Base-by-base conservation (phyloP, 2,113 vertebrate species). In the Sorex fumeus region DNA sequence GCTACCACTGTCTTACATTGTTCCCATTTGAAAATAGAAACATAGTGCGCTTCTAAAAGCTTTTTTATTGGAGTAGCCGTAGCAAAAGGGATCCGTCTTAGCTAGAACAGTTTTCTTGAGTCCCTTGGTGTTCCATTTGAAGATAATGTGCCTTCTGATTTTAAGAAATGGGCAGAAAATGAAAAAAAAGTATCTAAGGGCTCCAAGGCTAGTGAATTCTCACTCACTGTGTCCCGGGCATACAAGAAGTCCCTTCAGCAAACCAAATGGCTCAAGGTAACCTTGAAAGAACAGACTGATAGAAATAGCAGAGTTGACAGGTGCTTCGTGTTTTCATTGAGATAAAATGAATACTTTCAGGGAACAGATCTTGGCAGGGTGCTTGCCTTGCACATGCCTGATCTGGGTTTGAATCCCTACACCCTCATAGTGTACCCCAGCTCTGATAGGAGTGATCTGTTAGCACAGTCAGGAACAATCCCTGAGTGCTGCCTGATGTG, bases 1-100 rank as follows among this genome's bases (percentile, higher is more conserved):
- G 1, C 36, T 32, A 32, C 18, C 6, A 25, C 4, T 1, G 3
- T 10, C 25, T 18, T 1, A 30, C 2, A 0, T 53, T 4, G 6
- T n/a, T 1, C 60, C 66, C 28, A 34, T 67, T 27, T 32, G 6
- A 72, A 88, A 15, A 57, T 9, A 50, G 16, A 60, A 71, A 62
- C 5, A 34, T 18, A 40, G 40, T 40, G 10, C 9, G 21, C 8
- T 80, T 80, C 23, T 43, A 25, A 16, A 83, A 88, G 71, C 43
- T 50, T 69, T 74, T 62, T 76, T 72, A 45, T 21, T 62, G 57
- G 28, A 81, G 28, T 25, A 12, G 36, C 70, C 40, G 7, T 21
- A 45, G 30, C 34, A 87, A 70, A 91, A 43, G 28, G 32, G 62
- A 62, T 43, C 19, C 0, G 66, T 1, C 10, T 40, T 30, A 34